Evolutionary conservation across 2,113 vertebrate genomes (phyloP).

Genomic region (Eulemur macaco): DNA sequence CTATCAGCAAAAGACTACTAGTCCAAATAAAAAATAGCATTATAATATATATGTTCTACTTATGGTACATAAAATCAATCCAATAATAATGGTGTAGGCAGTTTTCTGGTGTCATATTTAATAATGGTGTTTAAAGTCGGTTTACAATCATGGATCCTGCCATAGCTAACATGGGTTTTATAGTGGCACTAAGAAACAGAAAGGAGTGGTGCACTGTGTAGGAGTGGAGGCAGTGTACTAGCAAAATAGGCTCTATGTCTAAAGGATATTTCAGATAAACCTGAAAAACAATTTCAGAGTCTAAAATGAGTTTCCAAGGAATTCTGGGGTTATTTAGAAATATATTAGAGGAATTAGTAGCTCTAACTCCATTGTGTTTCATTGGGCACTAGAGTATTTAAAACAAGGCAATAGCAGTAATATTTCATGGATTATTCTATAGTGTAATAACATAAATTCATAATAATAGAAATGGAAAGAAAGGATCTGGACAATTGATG

Average conservation of each 20-base stretch:
- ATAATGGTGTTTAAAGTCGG: background rate
- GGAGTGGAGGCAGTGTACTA: background rate
- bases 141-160: fast-evolving
- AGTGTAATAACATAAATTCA: background rate
- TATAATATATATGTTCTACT: background rate
- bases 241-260: background rate
- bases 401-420: background rate
- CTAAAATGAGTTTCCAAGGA: background rate
- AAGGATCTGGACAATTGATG: background rate
- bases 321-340: background rate
- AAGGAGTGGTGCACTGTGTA: fast-evolving
- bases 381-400: background rate
- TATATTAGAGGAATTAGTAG: background rate
- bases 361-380: background rate
- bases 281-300: background rate
- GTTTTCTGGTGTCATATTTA: background rate
- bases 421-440: background rate
- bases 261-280: background rate
- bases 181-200: background rate
- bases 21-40: background rate
- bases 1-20: background rate
- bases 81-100: background rate
- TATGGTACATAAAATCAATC: background rate
- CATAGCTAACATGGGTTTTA: fast-evolving
- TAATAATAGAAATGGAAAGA: background rate